phyloP scores from a whole-genome alignment of 2,888 invertebrate genomes.

The Matsumyia berberina region DNA sequence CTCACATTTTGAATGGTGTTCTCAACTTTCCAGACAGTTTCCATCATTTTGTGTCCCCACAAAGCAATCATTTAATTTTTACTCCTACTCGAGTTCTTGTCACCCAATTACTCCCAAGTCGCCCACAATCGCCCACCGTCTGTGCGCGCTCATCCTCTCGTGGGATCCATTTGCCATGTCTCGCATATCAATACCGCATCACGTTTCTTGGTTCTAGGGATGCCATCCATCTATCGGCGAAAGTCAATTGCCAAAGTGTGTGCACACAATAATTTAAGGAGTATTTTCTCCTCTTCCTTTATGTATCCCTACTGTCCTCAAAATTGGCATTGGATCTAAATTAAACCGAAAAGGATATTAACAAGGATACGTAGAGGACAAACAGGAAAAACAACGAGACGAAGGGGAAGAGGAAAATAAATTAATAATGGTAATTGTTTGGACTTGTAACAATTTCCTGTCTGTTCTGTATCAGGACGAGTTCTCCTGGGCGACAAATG shows the following conservation, averaged over 20 bases:
- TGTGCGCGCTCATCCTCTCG: constrained; percentile 1
- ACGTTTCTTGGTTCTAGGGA: constrained; percentile 17
- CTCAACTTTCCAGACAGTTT: constrained; percentile 48
- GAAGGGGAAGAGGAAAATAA: constrained; percentile 12
- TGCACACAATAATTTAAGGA: constrained; percentile 15
- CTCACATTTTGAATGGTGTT: constrained; percentile 35
- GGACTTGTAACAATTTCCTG: constrained; percentile 61
- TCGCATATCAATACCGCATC: constrained; percentile 55
- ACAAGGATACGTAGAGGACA: background rate
- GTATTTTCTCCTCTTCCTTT: too few relatives aligned
- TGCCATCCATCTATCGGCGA: background rate
- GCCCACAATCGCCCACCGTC: background rate
- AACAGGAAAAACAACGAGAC: background rate
- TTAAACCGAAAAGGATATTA: constrained; percentile 19
- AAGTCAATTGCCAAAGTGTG: constrained; percentile 21
- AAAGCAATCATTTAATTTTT: constrained; percentile 45
- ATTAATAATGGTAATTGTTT: constrained; percentile 67
- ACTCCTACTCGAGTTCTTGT: constrained; percentile 15
- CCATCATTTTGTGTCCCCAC: constrained; percentile 21
- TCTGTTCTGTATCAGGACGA: too few relatives aligned
- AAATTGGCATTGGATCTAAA: constrained; percentile 16
- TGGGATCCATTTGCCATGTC: constrained; percentile 42
- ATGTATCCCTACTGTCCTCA: background rate
- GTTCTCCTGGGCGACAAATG: too few relatives aligned
- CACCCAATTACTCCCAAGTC: background rate